These are phyloP conservation scores for Chelidonichthys spinosus DNA, from an alignment of 2,797 vertebrate species.

Conservation along the genomic window DNA sequence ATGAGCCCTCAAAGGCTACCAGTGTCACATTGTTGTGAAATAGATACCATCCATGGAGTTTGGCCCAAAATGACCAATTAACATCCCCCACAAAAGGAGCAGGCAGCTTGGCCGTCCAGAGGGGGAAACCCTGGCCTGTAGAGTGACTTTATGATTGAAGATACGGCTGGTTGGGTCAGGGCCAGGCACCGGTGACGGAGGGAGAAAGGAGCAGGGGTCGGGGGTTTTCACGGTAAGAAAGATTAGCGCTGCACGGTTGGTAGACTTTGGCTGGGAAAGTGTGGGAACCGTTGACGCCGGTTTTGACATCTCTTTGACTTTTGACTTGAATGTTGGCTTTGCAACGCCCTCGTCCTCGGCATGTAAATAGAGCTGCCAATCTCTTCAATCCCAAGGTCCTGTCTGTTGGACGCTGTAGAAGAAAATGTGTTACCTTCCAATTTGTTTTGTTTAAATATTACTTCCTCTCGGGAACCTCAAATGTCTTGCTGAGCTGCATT, in stretches of 20 bases:
- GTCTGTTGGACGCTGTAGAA: slow-evolving; percentile 15
- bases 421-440: too few relatives aligned
- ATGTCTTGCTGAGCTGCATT: too few relatives aligned
- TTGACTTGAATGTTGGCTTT: slow-evolving; percentile 50
- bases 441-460: too few relatives aligned
- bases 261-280: slow-evolving; percentile 53
- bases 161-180: slow-evolving; percentile 58
- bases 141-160: slow-evolving; percentile 57
- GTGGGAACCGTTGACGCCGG: slow-evolving; percentile 69
- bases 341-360: not conserved
- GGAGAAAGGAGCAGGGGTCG: slow-evolving; percentile 22
- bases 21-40: slow-evolving; percentile 64
- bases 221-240: slow-evolving; percentile 48
- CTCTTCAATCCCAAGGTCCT: slow-evolving; percentile 21
- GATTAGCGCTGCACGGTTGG: slow-evolving; percentile 59
- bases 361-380: slow-evolving; percentile 50
- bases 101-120: slow-evolving; percentile 24
- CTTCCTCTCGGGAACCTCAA: too few relatives aligned
- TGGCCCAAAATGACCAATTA: slow-evolving; percentile 60
- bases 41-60: slow-evolving; percentile 54
- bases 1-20: slow-evolving; percentile 54
- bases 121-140: slow-evolving; percentile 29
- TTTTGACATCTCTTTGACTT: slow-evolving; percentile 60
- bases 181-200: slow-evolving; percentile 14
- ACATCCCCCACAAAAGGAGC: slow-evolving; percentile 49